Percentiles rank a stretch among this genome's conserved stretches.
Conservation (phyloP, 2,888 invertebrate genomes). For the Spilosoma lubricipeda region DNA sequence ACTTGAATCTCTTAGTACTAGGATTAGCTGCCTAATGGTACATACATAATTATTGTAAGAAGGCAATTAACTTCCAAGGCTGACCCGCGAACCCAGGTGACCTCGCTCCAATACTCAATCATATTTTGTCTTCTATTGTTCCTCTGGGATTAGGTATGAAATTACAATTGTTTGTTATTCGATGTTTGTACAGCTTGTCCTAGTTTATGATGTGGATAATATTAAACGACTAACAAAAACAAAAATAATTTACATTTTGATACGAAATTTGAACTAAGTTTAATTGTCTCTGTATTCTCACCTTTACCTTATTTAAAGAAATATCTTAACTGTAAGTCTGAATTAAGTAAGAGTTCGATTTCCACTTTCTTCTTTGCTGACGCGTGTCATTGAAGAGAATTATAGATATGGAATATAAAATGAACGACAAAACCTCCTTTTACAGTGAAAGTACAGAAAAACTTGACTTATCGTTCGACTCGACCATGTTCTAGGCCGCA, state of each 20-base stretch:
- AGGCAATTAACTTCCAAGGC: constrained; percentile 44
- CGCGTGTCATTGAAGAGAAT: too few species aligned
- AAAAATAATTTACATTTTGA: background rate
- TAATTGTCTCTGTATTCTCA: too few species aligned
- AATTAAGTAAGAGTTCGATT: too few species aligned
- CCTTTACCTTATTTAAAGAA: too few species aligned
- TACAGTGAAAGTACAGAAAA: too few species aligned
- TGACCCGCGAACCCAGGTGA: constrained; percentile 26
- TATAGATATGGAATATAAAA: too few species aligned
- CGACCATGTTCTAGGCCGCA: too few species aligned
- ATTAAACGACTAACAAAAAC: background rate
- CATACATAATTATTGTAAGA: constrained; percentile 43
- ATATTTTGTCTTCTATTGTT: constrained; percentile 47
- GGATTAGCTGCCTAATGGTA: constrained; percentile 17
- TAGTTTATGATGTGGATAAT: background rate
- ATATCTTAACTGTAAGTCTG: too few species aligned
- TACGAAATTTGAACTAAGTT: too few species aligned
- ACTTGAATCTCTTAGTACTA: constrained; percentile 23
- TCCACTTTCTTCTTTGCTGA: too few species aligned
- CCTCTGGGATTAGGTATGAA: constrained; percentile 39
- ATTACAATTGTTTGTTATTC: constrained; percentile 36
- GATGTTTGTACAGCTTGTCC: constrained; percentile 20
- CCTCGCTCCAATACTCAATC: constrained; percentile 40
- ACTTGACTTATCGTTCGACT: too few species aligned
- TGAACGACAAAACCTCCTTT: too few species aligned